Conservation (phyloP, 30 jellyfish, hydroid and myxozoan species). For the Aurelia aurita region DNA sequence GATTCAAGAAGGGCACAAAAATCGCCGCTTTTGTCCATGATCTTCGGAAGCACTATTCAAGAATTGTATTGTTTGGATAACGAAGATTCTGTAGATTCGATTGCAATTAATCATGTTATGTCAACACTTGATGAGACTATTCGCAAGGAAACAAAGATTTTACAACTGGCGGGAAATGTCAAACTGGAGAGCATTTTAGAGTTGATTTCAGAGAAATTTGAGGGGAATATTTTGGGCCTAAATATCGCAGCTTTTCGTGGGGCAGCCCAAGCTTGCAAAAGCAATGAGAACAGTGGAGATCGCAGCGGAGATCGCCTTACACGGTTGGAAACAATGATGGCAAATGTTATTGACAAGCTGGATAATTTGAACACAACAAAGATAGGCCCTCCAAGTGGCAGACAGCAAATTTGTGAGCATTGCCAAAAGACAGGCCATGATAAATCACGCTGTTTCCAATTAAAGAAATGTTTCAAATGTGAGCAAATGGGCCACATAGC, state of each 20-base stretch:
- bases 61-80: too few relatives aligned
- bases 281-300: background rate
- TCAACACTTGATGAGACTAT: too few relatives aligned
- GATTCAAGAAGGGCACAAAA: conserved; percentile 51
- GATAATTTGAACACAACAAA: background rate
- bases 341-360: conserved; percentile 28
- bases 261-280: conserved; percentile 9
- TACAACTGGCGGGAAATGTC: conserved; percentile 47
- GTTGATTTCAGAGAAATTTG: conserved; percentile 21
- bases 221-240: conserved; percentile 29
- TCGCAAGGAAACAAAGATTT: conserved; percentile 23
- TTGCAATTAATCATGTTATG: too few relatives aligned
- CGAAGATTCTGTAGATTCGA: too few relatives aligned
- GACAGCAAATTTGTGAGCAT: conserved; percentile 20
- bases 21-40: too few relatives aligned
- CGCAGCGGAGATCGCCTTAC: too few relatives aligned
- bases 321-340: conserved; percentile 35
- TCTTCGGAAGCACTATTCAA: too few relatives aligned
- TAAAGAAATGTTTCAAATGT: too few relatives aligned
- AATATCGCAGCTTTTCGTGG: background rate
- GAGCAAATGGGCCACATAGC: too few relatives aligned
- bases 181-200: conserved; percentile 45
- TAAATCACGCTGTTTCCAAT: conserved; percentile 28
- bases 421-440: conserved; percentile 39
- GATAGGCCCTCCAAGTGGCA: background rate